phyloP scores from a whole-genome alignment of 2,888 invertebrate genomes.

The Cerastis rubricosa region DNA sequence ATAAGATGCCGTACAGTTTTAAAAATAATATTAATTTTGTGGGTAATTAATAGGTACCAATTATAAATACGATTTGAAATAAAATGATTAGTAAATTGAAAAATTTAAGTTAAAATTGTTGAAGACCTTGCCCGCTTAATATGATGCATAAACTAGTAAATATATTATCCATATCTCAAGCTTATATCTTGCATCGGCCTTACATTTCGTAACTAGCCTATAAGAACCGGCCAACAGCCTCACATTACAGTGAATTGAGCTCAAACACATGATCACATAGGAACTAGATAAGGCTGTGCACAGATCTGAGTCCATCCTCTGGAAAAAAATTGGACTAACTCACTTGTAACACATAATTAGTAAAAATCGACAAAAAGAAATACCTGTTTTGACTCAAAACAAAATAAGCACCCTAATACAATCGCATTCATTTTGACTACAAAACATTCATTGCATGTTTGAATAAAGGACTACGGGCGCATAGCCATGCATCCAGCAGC shows the following conservation, averaged over 20 bases:
- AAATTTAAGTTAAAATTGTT: not conserved
- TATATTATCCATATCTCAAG: slow-evolving; percentile 16
- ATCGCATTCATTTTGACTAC: not conserved
- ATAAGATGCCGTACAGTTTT: not conserved
- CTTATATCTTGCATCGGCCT: slow-evolving; percentile 25
- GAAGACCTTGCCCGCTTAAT: slow-evolving; percentile 20
- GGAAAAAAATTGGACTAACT: too few relatives aligned
- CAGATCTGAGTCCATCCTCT: slow-evolving; percentile 8
- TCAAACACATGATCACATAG: slow-evolving; percentile 35
- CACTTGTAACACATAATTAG: not conserved
- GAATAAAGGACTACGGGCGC: not conserved
- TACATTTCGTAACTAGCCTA: slow-evolving; percentile 41
- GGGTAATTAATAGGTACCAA: not conserved
- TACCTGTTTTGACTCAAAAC: not conserved
- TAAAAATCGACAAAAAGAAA: not conserved
- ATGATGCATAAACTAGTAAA: slow-evolving; percentile 2
- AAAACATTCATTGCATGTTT: not conserved
- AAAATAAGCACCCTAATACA: not conserved
- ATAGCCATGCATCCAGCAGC: not conserved
- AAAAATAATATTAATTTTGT: not conserved
- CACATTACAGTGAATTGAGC: slow-evolving; percentile 52
- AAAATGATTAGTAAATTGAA: not conserved
- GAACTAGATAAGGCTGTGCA: slow-evolving; percentile 7
- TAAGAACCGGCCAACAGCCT: slow-evolving; percentile 32
- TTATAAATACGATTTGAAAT: not conserved